Evolutionary conservation across 2,888 invertebrate species (phyloP), one percentile per base, ranked within the genome.

Genomic region (Sepiola atlantica): DNA sequence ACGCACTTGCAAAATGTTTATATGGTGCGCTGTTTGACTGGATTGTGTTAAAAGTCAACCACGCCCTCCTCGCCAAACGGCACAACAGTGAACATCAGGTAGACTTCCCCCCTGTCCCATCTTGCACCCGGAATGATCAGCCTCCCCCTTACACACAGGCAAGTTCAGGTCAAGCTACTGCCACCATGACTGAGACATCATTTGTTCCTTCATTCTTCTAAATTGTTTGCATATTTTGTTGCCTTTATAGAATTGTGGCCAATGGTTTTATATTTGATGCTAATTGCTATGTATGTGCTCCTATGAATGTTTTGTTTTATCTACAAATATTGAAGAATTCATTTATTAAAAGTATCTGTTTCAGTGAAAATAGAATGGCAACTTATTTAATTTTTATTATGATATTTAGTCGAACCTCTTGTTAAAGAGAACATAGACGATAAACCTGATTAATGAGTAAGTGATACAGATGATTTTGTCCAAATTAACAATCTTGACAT

Each of bases 21-120:
- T 99, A 99, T 97, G 99, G 99, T 96, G 99, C 99, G 95, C 98
- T 99, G 95, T 99, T 99, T 97, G 99, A 99, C 97, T 99, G 99
- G 99, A 99, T 99, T 96, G 99, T 99, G 94, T 98, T 99, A 97
- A 99, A 99, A 97, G 98, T 99, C 94, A 99, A 99, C 97, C 99
- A 99, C 97, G 99, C 99, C 94, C 98, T 99, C 96, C 98, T 99
- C 94, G 98, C 99, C 91, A 99, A 99, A 97, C 98, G 99, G 97
- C 99, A 99, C 97, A 96, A 96, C 95, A 97, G 97, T 93, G 99
- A 99, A 97, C 99, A 99, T 97, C 98, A 98, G 97, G 97, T 97
- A 95, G 94, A 94, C 94, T 32, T 90, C n/a, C 77, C 91, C 90
- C 91, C 92, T 92, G 92, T n/a, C 92, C 92, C 92, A 28, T 55